A percentile compares a stretch with the other conserved stretches of the same genome.
Conservation (phyloP, 30 jellyfish, hydroid and myxozoan species). For the Mastigias papua region DNA sequence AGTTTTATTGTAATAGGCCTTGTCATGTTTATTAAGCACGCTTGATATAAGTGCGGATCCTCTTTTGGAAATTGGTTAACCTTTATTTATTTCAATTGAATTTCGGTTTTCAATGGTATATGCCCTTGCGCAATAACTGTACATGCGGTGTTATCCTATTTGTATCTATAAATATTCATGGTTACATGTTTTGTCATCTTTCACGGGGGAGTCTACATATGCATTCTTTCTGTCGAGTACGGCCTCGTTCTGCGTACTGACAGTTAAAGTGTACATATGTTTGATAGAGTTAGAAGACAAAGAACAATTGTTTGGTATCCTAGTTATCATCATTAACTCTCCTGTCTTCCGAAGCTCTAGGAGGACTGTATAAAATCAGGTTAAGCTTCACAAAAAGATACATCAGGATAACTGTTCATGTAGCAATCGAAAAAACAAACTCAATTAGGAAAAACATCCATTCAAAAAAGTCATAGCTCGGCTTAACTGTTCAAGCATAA, state of each 20-base stretch:
- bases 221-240: not conserved
- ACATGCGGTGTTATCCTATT: constrained; percentile 17
- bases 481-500: not conserved
- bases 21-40: not conserved
- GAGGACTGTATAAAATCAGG: not conserved
- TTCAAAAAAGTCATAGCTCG: not conserved
- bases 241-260: constrained; percentile 27
- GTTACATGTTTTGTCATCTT: not conserved
- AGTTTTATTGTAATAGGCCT: not conserved
- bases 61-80: constrained; percentile 24
- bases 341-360: too few species aligned
- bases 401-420: too few species aligned
- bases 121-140: constrained; percentile 17
- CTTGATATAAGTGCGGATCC: not conserved
- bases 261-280: too few species aligned
- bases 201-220: constrained; percentile 20
- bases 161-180: constrained; percentile 17
- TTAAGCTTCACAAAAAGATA: not conserved
- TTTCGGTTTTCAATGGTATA: not conserved
- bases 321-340: too few species aligned
- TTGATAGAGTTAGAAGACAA: too few species aligned
- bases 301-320: too few species aligned
- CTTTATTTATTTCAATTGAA: not conserved
- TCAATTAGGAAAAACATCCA: not conserved
- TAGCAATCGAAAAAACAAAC: too few species aligned